Conservation (phyloP, 2,888 invertebrate genomes). For the Tholera decimalis region DNA sequence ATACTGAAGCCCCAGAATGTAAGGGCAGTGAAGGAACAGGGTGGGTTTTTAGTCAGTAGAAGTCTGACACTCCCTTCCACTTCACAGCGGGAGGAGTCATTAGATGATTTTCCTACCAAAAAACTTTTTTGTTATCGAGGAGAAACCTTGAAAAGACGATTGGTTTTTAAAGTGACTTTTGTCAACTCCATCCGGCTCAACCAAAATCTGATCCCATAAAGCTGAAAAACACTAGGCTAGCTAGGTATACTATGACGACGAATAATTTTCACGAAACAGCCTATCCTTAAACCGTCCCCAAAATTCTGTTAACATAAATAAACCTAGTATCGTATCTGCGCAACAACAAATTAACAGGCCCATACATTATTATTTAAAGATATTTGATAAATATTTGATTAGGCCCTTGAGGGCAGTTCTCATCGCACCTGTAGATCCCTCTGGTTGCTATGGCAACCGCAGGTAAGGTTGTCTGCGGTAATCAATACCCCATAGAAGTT, state of each 20-base stretch:
- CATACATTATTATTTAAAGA: conserved; percentile 38
- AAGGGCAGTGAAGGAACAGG: too few relatives aligned
- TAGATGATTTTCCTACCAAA: too few relatives aligned
- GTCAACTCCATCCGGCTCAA: not conserved
- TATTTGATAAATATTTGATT: conserved; percentile 54
- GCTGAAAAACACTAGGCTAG: too few relatives aligned
- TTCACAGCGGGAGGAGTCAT: too few relatives aligned
- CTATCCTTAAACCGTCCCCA: too few relatives aligned
- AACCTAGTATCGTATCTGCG: not conserved
- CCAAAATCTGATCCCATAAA: not conserved
- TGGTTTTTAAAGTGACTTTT: too few relatives aligned
- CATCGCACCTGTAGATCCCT: conserved; percentile 54
- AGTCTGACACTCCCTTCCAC: too few relatives aligned
- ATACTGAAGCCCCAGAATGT: too few relatives aligned
- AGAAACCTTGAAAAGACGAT: too few relatives aligned
- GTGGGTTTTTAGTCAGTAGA: too few relatives aligned
- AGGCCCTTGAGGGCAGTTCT: conserved; percentile 51
- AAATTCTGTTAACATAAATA: not conserved
- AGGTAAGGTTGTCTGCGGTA: conserved; percentile 45
- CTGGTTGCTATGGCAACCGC: conserved; percentile 49
- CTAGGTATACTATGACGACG: not conserved
- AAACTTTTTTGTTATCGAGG: too few relatives aligned
- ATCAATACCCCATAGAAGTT: conserved; percentile 49
- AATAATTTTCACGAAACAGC: not conserved
- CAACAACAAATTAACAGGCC: conserved; percentile 4